Evolutionary conservation across 2,797 vertebrate genomes (phyloP), one percentile per base, ranked within the genome.

Genomic region (Gymnoscopelus braueri): DNA sequence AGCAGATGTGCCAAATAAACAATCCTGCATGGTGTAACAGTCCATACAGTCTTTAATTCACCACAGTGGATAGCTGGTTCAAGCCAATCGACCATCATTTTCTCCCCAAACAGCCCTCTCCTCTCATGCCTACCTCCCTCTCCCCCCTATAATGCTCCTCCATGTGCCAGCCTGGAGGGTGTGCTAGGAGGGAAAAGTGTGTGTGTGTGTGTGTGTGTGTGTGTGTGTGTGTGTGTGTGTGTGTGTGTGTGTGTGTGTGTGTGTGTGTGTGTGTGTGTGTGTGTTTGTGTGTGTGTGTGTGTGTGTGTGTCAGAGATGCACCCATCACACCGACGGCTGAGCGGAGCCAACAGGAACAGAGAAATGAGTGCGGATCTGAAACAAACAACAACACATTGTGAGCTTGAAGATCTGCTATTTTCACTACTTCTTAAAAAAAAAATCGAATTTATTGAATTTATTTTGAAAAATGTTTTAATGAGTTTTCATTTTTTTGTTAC

Each of bases 81-180:
- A 29, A 85, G 77, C 73, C 3, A 10, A 5, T 83, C 81, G 55
- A 82, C 87, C 87, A 90, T 89, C 79, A 88, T 90, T 67, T 84
- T 65, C 74, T 83, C 69, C 74, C 66, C 5, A 29, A 68, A 76
- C 84, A 12, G 24, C 60, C 70, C 82, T 77, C 15, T 3, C 39
- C 14, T 60, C 35, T 39, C 8, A n/a, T 23, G 13, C 48, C 48
- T 32, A 15, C n/a, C 57, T 52, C 58, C 52, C 72, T 83, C 78
- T 54, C 10, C 52, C 8, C 48, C 57, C 80, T 80, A 83, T 77
- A 70, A 70, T 84, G 75, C 79, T 87, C 83, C 77, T 88, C 88
- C 86, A 87, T 91, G 90, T 92, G 87, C 85, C 88, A 89, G 82
- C 87, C 90, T 82, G 50, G 79, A 89, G 88, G 89, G 82, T 75